Percentiles rank a stretch among this genome's conserved stretches.
Conservation (phyloP, 2,797 vertebrate genomes). For the Acanthopagrus latus region DNA sequence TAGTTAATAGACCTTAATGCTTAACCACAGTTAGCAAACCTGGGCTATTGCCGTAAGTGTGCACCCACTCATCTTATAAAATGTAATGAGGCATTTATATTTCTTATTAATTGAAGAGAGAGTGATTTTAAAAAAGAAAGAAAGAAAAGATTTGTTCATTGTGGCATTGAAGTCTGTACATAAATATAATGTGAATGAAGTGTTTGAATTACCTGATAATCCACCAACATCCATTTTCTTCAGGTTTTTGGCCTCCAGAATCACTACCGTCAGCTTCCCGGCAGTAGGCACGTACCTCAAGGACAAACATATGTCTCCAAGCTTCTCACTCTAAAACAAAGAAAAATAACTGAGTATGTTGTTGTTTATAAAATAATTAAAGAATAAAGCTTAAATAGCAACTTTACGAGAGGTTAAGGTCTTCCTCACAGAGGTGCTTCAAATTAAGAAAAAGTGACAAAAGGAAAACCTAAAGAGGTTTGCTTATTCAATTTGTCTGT, state of each 20-base stretch:
- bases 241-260: conserved; percentile 98
- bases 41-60: not conserved
- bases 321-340: conserved; percentile 91
- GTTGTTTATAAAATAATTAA: not conserved
- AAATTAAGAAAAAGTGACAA: not conserved
- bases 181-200: not conserved
- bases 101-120: not conserved
- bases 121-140: not conserved
- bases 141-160: not conserved
- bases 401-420: not conserved
- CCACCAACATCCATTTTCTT: conserved; percentile 99
- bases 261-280: conserved; percentile 96
- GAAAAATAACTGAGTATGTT: conserved; percentile 23
- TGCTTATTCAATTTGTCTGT: not conserved
- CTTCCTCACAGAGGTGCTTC: not conserved
- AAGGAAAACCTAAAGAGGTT: not conserved
- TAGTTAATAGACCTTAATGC: conserved; percentile 3
- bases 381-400: not conserved
- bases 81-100: not conserved
- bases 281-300: conserved; percentile 97
- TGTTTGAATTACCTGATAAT: conserved; percentile 89
- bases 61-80: not conserved
- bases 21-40: not conserved
- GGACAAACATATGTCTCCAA: conserved; percentile 98
- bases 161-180: not conserved